These are phyloP conservation scores for Polypterus bichir DNA, from an alignment of 2,113 vertebrate genomes.

Conservation along the genomic window DNA sequence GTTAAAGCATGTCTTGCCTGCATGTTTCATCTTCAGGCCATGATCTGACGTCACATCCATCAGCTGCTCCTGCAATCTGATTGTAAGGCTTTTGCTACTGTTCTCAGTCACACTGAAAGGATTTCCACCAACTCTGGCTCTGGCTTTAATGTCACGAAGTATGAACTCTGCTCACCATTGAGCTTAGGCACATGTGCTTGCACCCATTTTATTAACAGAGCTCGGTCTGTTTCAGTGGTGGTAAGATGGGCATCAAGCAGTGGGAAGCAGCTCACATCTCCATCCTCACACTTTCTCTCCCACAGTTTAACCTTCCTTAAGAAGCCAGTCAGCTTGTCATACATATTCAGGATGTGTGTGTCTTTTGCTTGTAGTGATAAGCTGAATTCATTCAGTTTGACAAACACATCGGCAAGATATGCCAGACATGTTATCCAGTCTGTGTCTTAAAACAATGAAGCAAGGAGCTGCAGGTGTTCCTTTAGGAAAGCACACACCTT, in stretches of 20 bases:
- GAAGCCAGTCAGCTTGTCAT: constrained; percentile 11
- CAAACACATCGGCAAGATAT: constrained; percentile 18
- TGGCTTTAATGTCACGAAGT: too few species aligned
- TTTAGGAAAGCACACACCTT: constrained; percentile 10
- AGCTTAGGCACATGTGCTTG: constrained; percentile 8
- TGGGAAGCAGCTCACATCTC: constrained; percentile 12
- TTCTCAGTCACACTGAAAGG: too few species aligned
- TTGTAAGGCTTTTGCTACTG: too few species aligned
- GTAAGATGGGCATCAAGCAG: constrained; percentile 5
- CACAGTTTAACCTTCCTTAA: constrained; percentile 11
- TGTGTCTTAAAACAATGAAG: constrained; percentile 10
- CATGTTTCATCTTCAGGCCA: constrained; percentile 16
- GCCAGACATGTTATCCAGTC: constrained; percentile 9
- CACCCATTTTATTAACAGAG: constrained; percentile 13
- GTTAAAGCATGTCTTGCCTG: constrained; percentile 4
- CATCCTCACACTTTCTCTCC: constrained; percentile 13
- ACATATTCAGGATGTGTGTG: constrained; percentile 7
- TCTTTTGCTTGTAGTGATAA: background rate
- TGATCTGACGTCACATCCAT: constrained; percentile 25
- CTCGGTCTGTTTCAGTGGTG: constrained; percentile 9
- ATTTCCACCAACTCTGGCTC: too few species aligned
- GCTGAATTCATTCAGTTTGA: constrained; percentile 8
- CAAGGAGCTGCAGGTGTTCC: constrained; percentile 10
- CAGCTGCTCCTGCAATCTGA: constrained; percentile 18
- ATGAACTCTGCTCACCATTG: too few species aligned